Evolutionary conservation across 1,140 invertebrate species (phyloP).

Genomic region (Penaeus indicus): DNA sequence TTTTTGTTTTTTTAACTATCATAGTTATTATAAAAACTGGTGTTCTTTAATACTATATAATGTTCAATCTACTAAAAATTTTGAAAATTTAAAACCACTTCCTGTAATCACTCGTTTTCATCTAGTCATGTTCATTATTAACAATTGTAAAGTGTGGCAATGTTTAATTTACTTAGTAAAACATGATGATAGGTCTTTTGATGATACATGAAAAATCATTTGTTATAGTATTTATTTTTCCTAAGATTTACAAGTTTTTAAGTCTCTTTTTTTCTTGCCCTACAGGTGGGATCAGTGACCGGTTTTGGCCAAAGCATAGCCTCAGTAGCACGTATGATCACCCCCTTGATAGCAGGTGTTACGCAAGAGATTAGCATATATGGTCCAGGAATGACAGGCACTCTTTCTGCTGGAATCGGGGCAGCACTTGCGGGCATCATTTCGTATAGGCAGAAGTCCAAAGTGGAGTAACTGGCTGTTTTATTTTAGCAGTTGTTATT

Average conservation of each 20-base stretch:
- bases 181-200: no score
- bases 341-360: conserved; percentile 40
- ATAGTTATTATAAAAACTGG: no score
- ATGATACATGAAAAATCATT: background rate
- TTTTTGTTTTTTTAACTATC: no score
- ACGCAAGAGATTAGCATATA: conserved; percentile 44
- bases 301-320: conserved; percentile 54
- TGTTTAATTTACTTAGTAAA: no score
- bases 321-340: conserved; percentile 54
- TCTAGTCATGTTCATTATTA: no score
- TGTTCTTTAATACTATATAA: no score
- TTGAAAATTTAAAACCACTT: no score
- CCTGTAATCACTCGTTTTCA: no score
- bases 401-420: conserved; percentile 28
- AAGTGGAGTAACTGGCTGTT: conserved; percentile 8
- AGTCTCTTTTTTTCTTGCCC: background rate
- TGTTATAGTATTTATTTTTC: background rate
- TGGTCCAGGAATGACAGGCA: conserved; percentile 46
- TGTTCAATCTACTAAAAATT: no score
- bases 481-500: no score
- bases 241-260: no score
- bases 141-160: no score
- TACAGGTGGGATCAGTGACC: conserved; percentile 52
- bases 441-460: conserved; percentile 20
- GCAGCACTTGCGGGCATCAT: conserved; percentile 29